Percentiles rank a stretch among this genome's conserved stretches.
phyloP scores from a whole-genome alignment of 2,113 vertebrate species.

The Anas platyrhynchos region DNA sequence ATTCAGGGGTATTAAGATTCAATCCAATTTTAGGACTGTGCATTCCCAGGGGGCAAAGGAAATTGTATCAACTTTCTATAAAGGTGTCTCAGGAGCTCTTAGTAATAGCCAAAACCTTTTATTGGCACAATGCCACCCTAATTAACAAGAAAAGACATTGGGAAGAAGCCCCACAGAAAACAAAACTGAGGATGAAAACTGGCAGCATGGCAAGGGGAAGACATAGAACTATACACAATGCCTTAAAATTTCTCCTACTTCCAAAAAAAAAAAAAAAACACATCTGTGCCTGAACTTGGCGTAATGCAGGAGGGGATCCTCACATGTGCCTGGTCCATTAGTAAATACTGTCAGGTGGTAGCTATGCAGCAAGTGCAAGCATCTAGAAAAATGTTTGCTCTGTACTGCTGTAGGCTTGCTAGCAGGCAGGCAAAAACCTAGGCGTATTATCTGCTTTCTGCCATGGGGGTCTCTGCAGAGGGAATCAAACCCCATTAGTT shows the following conservation, averaged over 20 bases:
- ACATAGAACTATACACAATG: neutral
- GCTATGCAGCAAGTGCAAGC: neutral
- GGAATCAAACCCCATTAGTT: neutral
- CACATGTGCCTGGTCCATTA: neutral
- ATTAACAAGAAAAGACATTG: slow-evolving; percentile 7
- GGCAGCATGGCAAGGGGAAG: neutral
- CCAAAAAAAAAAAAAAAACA: neutral
- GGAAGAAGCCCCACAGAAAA: neutral
- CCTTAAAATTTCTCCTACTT: neutral
- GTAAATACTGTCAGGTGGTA: neutral
- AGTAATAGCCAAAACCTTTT: slow-evolving; percentile 16
- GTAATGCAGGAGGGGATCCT: neutral
- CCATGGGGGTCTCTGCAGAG: neutral
- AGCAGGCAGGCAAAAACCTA: neutral
- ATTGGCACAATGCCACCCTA: neutral
- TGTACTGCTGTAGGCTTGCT: neutral
- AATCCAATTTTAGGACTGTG: slow-evolving; percentile 23
- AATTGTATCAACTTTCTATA: slow-evolving; percentile 33
- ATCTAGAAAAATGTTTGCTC: neutral
- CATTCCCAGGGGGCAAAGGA: neutral
- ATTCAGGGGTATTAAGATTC: slow-evolving; percentile 9
- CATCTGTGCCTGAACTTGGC: neutral
- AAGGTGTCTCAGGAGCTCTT: slow-evolving; percentile 23
- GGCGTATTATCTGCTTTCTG: neutral
- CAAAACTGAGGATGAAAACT: neutral